Conservation (phyloP, 2,113 vertebrate species). For the Mystacornis crossleyi region DNA sequence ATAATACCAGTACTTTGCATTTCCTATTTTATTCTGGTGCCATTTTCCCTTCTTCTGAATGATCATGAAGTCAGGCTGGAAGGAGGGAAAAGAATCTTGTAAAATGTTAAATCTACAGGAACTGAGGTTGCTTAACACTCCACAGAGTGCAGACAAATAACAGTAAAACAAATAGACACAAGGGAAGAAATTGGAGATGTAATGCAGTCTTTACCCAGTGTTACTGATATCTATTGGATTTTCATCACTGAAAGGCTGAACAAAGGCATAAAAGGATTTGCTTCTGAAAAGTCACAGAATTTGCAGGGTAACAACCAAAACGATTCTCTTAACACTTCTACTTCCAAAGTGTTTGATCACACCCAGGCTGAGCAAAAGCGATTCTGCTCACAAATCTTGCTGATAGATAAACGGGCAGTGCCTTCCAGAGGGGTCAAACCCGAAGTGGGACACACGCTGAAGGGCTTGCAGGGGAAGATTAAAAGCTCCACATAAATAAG, state of each 20-base stretch:
- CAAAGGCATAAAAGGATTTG: background rate
- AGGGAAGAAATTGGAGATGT: background rate
- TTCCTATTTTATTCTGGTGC: background rate
- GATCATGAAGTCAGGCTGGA: background rate
- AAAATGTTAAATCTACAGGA: background rate
- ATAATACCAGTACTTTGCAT: background rate
- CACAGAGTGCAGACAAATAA: background rate
- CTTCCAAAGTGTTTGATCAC: background rate
- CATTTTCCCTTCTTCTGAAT: background rate
- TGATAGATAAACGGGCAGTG: rapidly evolving
- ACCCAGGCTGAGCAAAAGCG: background rate
- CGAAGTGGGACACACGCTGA: background rate
- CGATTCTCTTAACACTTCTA: background rate
- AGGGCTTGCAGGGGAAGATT: background rate
- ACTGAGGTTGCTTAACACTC: background rate
- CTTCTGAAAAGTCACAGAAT: background rate
- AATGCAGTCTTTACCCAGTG: background rate
- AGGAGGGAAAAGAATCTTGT: background rate
- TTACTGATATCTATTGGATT: background rate
- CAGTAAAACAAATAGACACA: background rate
- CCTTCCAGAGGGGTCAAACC: background rate
- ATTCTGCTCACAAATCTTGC: background rate
- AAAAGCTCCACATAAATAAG: background rate
- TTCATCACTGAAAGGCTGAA: background rate
- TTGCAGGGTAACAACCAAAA: background rate